phyloP scores from a whole-genome alignment of 2,888 invertebrate species.

The Ferdinandea cuprea region DNA sequence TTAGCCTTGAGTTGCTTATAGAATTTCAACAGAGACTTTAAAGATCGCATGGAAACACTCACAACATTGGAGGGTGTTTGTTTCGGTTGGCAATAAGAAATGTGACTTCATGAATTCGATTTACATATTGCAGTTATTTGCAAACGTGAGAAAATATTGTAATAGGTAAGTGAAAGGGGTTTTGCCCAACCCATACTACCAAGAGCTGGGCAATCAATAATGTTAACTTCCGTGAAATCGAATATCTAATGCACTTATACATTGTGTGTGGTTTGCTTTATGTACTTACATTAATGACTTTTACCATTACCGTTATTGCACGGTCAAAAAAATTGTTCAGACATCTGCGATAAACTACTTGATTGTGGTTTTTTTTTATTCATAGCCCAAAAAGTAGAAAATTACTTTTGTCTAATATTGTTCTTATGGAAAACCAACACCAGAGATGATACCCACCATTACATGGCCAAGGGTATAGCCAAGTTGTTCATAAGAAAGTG shows the following conservation, averaged over 20 bases:
- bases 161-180: constrained; percentile 2
- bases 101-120: constrained; percentile 37
- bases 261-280: background rate
- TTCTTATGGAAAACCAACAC: too few species aligned
- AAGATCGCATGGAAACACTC: constrained; percentile 48
- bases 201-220: background rate
- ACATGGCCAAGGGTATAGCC: too few species aligned
- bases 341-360: too few species aligned
- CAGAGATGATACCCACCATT: too few species aligned
- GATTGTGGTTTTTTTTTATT: too few species aligned
- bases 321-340: too few species aligned
- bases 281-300: too few species aligned
- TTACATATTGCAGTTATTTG: constrained; percentile 41
- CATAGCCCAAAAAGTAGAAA: too few species aligned
- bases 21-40: constrained; percentile 39
- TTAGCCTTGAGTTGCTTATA: constrained; percentile 24
- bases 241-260: constrained; percentile 23
- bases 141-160: constrained; percentile 31
- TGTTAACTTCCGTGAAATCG: constrained; percentile 51
- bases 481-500: too few species aligned
- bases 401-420: too few species aligned
- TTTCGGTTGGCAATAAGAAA: constrained; percentile 14
- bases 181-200: constrained; percentile 17
- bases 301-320: too few species aligned
- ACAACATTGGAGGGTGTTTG: constrained; percentile 30